Evolutionary conservation across 2,797 vertebrate species (phyloP), one percentile per base, ranked within the genome.

Genomic region (Antrozous pallidus): DNA sequence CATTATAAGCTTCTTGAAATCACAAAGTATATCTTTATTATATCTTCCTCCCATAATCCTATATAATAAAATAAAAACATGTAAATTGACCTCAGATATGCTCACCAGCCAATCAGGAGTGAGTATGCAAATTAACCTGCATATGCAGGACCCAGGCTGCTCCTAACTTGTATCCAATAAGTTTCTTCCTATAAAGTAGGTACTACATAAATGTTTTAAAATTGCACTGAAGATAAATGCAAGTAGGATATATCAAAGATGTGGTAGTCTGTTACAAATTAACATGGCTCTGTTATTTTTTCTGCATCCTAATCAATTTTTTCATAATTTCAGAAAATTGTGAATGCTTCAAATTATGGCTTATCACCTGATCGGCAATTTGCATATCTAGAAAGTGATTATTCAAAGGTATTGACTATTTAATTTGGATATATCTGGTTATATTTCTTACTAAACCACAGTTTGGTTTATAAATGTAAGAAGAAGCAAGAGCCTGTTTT

Each of bases 311-410:
- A 97, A 98, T 89, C 56, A 86, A 70, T 16, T 85, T 85, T 79
- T 97, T 77, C 95, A 83, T 97, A 90, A 91, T 98, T 98, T 96
- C 95, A 99, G 99, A 98, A 98, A 77, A 97, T 98, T 96, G 99
- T 99, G 95, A 98, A 99, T 92, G 99, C 99, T 96, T 98, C 98
- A 88, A 98, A 98, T 98, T 99, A 99, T 91, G 70, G 98, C 5
- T 91, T 99, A 94, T 99, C 99, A 92, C 97, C 98, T 79, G 99
- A 99, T 97, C 96, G 98, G 33, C 98, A 98, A 96, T 99, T 99
- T 97, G 96, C 98, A 18, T 98, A 98, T 90, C 98, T 99, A 91
- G 99, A 99, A 98, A 99, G 99, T 98, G 99, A 99, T 98, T 99
- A 98, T 96, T 98, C 99, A 97, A 99, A 99, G 99, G 99, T 99